Evolutionary conservation across 1,140 invertebrate genomes (phyloP).

Genomic region (Cephus cinctus): DNA sequence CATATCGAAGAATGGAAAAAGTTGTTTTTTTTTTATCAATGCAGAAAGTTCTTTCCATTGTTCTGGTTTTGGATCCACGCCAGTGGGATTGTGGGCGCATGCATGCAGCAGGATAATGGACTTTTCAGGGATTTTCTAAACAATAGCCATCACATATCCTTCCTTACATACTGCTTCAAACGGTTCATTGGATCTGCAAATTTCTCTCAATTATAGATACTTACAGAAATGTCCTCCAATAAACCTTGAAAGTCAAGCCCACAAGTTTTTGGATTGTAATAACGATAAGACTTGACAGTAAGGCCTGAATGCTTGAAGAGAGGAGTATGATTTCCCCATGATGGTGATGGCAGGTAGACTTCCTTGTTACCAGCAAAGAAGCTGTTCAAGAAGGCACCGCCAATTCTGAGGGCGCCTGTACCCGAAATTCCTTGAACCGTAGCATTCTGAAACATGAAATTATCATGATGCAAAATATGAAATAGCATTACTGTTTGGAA

Average conservation of each 20-base stretch:
- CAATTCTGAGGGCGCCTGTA: slow-evolving; percentile 93
- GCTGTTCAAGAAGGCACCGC: slow-evolving; percentile 84
- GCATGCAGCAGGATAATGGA: slow-evolving; percentile 94
- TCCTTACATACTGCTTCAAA: too few relatives aligned
- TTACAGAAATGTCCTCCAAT: slow-evolving; percentile 87
- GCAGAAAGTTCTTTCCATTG: slow-evolving; percentile 85
- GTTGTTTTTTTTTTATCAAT: slow-evolving; percentile 77
- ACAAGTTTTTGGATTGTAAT: slow-evolving; percentile 94
- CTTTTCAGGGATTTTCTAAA: slow-evolving; percentile 91
- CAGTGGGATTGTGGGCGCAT: slow-evolving; percentile 99
- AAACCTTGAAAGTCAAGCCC: slow-evolving; percentile 93
- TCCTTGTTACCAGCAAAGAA: slow-evolving; percentile 85
- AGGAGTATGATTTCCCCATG: slow-evolving; percentile 98
- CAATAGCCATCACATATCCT: too few relatives aligned
- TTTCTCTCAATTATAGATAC: too few relatives aligned
- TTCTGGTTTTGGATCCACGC: slow-evolving; percentile 89
- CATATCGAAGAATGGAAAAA: slow-evolving; percentile 99
- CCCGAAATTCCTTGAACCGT: slow-evolving; percentile 92
- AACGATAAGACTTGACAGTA: slow-evolving; percentile 87
- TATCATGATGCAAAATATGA: background rate
- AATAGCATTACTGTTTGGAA: slow-evolving; percentile 6
- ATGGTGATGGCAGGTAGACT: slow-evolving; percentile 91
- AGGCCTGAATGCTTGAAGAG: slow-evolving; percentile 90
- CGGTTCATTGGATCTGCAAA: too few relatives aligned
- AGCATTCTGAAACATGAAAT: slow-evolving; percentile 61